Conservation (phyloP, 2,888 invertebrate genomes). For the Eupithecia pulchellata region DNA sequence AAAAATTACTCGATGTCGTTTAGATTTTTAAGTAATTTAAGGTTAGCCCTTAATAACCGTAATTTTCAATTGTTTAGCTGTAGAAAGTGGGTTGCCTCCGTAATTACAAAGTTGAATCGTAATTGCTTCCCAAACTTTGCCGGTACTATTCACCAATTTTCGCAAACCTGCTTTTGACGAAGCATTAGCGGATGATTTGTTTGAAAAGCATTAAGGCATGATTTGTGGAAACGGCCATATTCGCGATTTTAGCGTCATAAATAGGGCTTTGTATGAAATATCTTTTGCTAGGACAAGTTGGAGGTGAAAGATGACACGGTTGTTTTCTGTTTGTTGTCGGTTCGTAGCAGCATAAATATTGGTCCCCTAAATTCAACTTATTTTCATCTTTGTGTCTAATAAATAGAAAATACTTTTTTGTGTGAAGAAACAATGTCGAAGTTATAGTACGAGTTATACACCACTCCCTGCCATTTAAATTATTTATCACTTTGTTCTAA, state of each 20-base stretch:
- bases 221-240: slow-evolving; percentile 46
- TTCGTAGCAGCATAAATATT: neutral
- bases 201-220: slow-evolving; percentile 34
- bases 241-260: slow-evolving; percentile 38
- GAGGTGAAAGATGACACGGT: slow-evolving; percentile 4
- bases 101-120: slow-evolving; percentile 6
- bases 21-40: neutral
- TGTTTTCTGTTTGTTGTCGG: neutral
- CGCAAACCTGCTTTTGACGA: slow-evolving; percentile 35
- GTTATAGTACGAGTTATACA: too few species aligned
- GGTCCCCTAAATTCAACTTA: neutral
- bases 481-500: neutral
- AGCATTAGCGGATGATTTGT: slow-evolving; percentile 50
- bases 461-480: neutral
- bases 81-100: neutral
- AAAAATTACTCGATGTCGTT: neutral
- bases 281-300: slow-evolving; percentile 21
- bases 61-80: neutral
- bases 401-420: too few species aligned
- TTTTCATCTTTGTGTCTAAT: neutral
- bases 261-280: slow-evolving; percentile 36
- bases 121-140: neutral
- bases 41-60: neutral
- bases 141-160: neutral
- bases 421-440: too few species aligned